Evolutionary conservation across 2,888 invertebrate species (phyloP).

Genomic region (Zygaena filipendulae): DNA sequence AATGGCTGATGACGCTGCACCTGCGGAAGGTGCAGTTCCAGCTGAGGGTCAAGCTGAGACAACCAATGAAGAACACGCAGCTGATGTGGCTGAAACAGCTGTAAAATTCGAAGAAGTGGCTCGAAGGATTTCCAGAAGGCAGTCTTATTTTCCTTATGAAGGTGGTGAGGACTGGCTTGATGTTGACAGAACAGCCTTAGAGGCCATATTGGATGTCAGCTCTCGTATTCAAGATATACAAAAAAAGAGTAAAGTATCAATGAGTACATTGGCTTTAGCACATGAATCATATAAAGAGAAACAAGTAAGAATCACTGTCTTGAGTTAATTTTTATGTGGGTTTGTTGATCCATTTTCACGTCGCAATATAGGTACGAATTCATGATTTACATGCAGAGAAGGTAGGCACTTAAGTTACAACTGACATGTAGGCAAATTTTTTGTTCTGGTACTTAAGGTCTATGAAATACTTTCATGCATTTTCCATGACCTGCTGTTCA

Average conservation of each 20-base stretch:
- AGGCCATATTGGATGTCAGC: conserved; percentile 51
- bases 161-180: conserved; percentile 25
- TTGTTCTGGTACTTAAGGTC: no score
- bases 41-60: conserved; percentile 1
- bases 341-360: no score
- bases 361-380: no score
- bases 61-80: conserved; percentile 17
- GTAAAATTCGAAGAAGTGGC: conserved; percentile 26
- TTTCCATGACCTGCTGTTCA: no score
- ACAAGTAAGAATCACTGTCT: no score
- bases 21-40: conserved; percentile 16
- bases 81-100: conserved; percentile 22
- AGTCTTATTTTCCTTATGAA: conserved; percentile 17
- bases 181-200: conserved; percentile 47
- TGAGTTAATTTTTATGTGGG: no score
- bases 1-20: conserved; percentile 29
- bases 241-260: conserved; percentile 46
- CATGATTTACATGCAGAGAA: no score
- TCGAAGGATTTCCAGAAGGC: conserved; percentile 23
- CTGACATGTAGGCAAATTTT: no score
- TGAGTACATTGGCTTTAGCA: conserved; percentile 45
- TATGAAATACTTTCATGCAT: no score
- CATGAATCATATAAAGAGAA: conserved; percentile 62
- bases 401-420: no score
- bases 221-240: conserved; percentile 43